Base-by-base conservation (phyloP, 2,113 vertebrate species). In the Fukomys damarensis region DNA sequence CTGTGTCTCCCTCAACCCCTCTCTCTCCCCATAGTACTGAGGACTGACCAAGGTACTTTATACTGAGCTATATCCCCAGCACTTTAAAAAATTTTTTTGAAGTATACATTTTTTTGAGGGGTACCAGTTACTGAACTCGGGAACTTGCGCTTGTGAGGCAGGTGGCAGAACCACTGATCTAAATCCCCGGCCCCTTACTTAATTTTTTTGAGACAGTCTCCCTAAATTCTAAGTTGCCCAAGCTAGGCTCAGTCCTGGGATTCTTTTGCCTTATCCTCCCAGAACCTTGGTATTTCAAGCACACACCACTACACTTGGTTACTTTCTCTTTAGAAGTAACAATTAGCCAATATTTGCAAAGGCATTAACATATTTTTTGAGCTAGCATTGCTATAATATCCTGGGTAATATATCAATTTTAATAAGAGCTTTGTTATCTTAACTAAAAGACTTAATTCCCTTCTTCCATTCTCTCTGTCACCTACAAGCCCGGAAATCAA, bases 341-440 rank as follows among this genome's bases (percentile, higher is more conserved):
- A 82, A 49, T 93, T 59, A 90, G 30, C 52, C 41, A 87, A 8
- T 70, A 65, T 87, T 89, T 94, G 11, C 56, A 95, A 68, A 93
- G 49, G 26, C 77, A 46, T 85, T 70, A 76, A 61, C 43, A 72
- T 46, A 12, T 74, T 89, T 74, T 0, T 24, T 58, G 43, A 93
- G 59, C 24, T 87, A 76, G 68, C 12, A 58, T 86, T 79, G 30
- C 58, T 93, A 0, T 77, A 82, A 77, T 89, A 13, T 17, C 68
- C 38, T 61, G 16, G 38, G 17, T 49, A 79, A 82, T 38, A 84
- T 17, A 30, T 80, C 92, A 85, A 30, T 96, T 97, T 93, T 52
- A 58, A 58, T 41, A 56, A 94, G 26, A 68, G 0, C 26, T n/a
- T 77, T 30, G 26, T 32, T 80, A 46, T 12, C 38, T 77, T 89